Percentiles rank a stretch among this genome's conserved stretches.
phyloP scores from a whole-genome alignment of 2,888 invertebrate species.

The Drosophila nigricruria region DNA sequence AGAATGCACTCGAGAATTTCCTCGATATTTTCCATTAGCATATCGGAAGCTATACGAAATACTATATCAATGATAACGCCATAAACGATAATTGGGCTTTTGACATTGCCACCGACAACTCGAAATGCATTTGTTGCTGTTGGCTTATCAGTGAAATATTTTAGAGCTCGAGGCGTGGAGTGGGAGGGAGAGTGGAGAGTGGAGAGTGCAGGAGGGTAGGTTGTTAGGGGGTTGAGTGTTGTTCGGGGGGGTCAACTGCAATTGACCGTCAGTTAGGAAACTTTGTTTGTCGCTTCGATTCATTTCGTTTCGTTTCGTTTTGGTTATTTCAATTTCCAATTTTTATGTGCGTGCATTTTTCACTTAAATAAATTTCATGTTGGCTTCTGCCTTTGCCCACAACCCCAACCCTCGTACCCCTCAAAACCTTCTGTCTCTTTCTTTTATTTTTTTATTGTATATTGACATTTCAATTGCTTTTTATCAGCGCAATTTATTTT shows the following conservation, averaged over 20 bases:
- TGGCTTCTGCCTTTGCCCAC: slow-evolving; percentile 13
- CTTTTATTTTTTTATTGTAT: slow-evolving; percentile 41
- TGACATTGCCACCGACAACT: slow-evolving; percentile 30
- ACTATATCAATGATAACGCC: slow-evolving; percentile 7
- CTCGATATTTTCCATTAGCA: slow-evolving; percentile 22
- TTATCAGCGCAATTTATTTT: slow-evolving; percentile 62
- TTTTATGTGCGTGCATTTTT: slow-evolving; percentile 54
- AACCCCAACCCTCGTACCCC: not conserved
- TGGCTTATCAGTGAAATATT: slow-evolving; percentile 39
- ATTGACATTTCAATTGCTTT: slow-evolving; percentile 67
- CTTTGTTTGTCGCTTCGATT: slow-evolving; percentile 18
- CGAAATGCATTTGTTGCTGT: slow-evolving; percentile 29
- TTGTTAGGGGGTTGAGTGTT: not conserved
- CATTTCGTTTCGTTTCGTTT: slow-evolving; percentile 32
- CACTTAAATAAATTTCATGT: slow-evolving; percentile 42
- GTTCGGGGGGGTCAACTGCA: slow-evolving; percentile 16
- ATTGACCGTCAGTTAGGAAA: slow-evolving; percentile 41
- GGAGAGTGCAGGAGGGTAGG: not conserved
- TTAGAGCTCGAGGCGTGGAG: too few species aligned
- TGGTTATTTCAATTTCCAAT: slow-evolving; percentile 33
- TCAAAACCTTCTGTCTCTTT: not conserved
- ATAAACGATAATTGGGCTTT: slow-evolving; percentile 26
- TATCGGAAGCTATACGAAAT: slow-evolving; percentile 18
- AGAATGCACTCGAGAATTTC: slow-evolving; percentile 16
- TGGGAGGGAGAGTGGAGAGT: too few species aligned